A percentile compares a stretch with the other conserved stretches of the same genome.
phyloP scores from a whole-genome alignment of 2,797 vertebrate genomes.

The Mallotus villosus region DNA sequence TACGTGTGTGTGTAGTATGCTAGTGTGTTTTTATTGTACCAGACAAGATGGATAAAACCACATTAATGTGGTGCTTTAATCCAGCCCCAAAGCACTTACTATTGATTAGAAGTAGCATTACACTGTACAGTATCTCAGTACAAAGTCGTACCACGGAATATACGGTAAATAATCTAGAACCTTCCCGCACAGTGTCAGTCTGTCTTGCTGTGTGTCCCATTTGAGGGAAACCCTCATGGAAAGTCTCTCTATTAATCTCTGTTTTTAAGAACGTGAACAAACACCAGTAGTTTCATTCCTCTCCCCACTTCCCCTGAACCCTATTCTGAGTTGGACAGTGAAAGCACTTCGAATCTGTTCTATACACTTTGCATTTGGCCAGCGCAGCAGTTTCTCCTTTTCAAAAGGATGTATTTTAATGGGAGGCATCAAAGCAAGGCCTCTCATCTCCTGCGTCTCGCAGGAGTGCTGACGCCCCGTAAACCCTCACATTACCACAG shows the following conservation, averaged over 20 bases:
- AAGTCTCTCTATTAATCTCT: neutral
- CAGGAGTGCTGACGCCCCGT: constrained; percentile 53
- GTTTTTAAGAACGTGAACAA: neutral
- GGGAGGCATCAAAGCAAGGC: constrained; percentile 47
- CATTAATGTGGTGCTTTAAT: constrained; percentile 2
- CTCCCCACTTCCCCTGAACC: neutral
- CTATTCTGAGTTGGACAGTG: constrained; percentile 33
- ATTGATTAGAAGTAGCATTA: neutral
- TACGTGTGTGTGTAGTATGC: neutral
- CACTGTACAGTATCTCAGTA: neutral
- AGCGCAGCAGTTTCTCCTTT: constrained; percentile 57
- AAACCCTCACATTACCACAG: constrained; percentile 37
- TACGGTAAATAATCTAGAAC: too few species aligned
- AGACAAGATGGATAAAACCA: neutral
- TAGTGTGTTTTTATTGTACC: neutral
- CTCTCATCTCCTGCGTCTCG: constrained; percentile 23
- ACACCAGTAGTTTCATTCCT: neutral
- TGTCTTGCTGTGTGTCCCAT: too few species aligned
- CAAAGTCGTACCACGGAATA: neutral
- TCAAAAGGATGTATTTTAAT: constrained; percentile 25
- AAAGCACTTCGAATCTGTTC: constrained; percentile 37
- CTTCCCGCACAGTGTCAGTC: too few species aligned
- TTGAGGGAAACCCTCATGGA: too few species aligned
- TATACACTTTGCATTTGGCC: constrained; percentile 41
- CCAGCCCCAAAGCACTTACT: neutral